Evolutionary conservation across 1,140 invertebrate genomes (phyloP).

Genomic region (Whitmania pigra): DNA sequence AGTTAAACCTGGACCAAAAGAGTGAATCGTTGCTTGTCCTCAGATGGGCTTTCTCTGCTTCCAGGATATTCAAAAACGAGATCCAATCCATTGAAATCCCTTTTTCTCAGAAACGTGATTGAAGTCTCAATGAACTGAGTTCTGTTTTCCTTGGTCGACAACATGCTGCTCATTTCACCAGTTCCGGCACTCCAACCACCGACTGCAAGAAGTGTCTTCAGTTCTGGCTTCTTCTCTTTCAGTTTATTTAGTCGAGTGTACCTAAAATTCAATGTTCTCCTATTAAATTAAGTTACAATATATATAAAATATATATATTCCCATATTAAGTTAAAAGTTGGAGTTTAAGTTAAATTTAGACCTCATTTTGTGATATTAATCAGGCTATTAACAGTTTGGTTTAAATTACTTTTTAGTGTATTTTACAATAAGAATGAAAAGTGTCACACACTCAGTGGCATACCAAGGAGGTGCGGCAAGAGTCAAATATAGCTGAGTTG

Average conservation of each 20-base stretch:
- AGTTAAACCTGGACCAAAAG: constrained; percentile 43
- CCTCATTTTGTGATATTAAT: too few relatives aligned
- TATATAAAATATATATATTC: too few relatives aligned
- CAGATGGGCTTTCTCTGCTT: constrained; percentile 73
- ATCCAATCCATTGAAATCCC: constrained; percentile 88
- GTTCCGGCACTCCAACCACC: constrained; percentile 94
- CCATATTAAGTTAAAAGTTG: too few relatives aligned
- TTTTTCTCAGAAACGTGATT: constrained; percentile 72
- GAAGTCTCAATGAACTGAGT: constrained; percentile 38
- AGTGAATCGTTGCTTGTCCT: constrained; percentile 78
- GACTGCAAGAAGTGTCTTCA: constrained; percentile 82
- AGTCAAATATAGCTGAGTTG: too few relatives aligned
- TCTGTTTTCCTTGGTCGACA: constrained; percentile 27
- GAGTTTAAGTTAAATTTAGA: too few relatives aligned
- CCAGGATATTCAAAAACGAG: constrained; percentile 93
- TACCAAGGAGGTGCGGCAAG: too few relatives aligned
- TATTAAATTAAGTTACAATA: neutral
- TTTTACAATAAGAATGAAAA: too few relatives aligned
- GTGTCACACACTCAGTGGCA: too few relatives aligned
- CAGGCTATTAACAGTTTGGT: too few relatives aligned
- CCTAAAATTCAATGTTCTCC: constrained; percentile 46
- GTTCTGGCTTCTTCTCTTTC: constrained; percentile 79
- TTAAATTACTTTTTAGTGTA: too few relatives aligned
- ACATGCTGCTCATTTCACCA: constrained; percentile 46
- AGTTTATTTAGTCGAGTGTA: constrained; percentile 83